These are phyloP conservation scores for Podarcis muralis DNA, from an alignment of 2,113 vertebrate genomes.

Conservation along the genomic window DNA sequence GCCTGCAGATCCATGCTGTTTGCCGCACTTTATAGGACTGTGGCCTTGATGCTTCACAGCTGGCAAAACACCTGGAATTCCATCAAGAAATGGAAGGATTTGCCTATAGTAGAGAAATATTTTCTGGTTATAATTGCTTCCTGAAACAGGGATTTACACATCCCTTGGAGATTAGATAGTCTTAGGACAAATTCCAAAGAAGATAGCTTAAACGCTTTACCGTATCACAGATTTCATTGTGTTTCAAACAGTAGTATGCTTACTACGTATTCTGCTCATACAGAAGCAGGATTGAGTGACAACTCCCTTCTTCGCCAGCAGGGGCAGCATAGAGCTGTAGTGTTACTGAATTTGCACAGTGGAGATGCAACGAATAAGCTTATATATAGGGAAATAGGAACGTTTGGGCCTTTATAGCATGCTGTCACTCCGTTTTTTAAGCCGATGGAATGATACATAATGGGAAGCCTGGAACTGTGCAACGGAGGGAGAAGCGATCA, in stretches of 20 bases:
- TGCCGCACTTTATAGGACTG: background rate
- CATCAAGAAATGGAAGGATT: background rate
- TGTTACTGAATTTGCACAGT: background rate
- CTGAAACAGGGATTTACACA: background rate
- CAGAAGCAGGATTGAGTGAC: background rate
- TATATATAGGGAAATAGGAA: background rate
- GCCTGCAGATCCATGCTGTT: background rate
- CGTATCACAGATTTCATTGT: background rate
- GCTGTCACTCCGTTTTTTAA: background rate
- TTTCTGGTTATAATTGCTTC: background rate
- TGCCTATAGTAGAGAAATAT: background rate
- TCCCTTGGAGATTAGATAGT: background rate
- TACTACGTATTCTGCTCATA: background rate
- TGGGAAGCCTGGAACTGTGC: background rate
- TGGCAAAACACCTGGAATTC: accelerated
- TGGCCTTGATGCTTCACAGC: background rate
- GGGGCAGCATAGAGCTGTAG: background rate
- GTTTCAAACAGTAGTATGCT: background rate
- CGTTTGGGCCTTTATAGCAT: background rate
- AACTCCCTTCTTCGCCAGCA: background rate
- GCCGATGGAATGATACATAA: background rate
- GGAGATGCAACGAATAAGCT: too few species aligned
- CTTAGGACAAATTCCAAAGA: background rate
- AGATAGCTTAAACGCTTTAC: background rate
- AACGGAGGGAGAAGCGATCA: background rate